Conservation (phyloP, 2,113 vertebrate species). For the Anoura caudifer region DNA sequence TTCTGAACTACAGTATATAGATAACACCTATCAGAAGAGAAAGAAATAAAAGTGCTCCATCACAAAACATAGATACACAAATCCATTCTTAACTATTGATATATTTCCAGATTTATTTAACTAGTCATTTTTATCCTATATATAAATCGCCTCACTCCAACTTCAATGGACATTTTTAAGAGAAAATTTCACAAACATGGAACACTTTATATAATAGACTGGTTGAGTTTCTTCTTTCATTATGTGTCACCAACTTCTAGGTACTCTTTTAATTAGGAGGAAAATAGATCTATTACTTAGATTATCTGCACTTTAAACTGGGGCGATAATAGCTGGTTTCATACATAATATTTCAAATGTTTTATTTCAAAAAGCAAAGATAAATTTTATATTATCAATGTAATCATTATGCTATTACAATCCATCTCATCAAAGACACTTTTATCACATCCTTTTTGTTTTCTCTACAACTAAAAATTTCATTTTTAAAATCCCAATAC, state of each 20-base stretch:
- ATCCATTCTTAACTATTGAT: not conserved
- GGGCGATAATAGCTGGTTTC: not conserved
- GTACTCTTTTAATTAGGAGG: not conserved
- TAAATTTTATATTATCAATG: not conserved
- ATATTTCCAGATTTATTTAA: not conserved
- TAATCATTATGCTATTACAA: constrained; percentile 13
- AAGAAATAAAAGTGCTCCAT: not conserved
- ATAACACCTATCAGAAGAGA: not conserved
- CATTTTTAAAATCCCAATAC: constrained; percentile 29
- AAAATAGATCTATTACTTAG: not conserved
- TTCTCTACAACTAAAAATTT: constrained; percentile 21
- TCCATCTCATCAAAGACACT: not conserved
- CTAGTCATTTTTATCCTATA: not conserved
- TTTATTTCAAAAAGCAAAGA: not conserved
- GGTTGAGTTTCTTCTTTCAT: not conserved
- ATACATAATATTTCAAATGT: constrained; percentile 25
- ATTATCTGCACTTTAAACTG: constrained; percentile 19
- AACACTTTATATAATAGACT: not conserved
- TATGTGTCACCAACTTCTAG: not conserved
- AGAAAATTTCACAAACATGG: not conserved
- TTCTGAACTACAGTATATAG: not conserved
- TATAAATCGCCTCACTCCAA: constrained; percentile 10
- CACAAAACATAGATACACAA: not conserved
- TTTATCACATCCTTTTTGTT: not conserved
- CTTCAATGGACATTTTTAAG: not conserved